Base-by-base conservation (phyloP, 1,140 invertebrate genomes). In the Dinothrombium tinctorium region DNA sequence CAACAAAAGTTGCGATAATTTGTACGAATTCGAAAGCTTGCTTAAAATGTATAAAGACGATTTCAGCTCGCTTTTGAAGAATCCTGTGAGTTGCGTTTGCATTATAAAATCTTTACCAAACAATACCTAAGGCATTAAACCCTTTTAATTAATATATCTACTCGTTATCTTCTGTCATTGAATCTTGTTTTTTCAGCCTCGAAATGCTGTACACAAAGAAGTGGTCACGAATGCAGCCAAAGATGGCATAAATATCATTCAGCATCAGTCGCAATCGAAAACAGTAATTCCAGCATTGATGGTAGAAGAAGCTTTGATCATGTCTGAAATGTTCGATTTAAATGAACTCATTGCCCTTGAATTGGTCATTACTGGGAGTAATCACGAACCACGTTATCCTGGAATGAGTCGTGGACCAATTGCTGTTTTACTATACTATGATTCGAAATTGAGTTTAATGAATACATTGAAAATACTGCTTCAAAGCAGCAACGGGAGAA, bases 311-410 rank as follows among this genome's bases (percentile, higher is more conserved):
- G 72, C 81, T 15, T 59, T 87, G 1, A 83, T 92, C 32, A 64
- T 94, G 46, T 84, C 83, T 48, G 84, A 95, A 55, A 82, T 95
- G 74, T 92, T 84, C 59, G 69, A 84, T 53, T 64, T 92, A 35
- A 87, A 90, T 61, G 86, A 94, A 57, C 74, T 80, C 45, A 71
- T 81, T 41, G 74, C 84, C 2, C 56, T 94, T 42, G 83, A 90
- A 61, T 59, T 94, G 7, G 58, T 94, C 0, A 77, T 78, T 51
- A 80, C 77, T n/a, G 67, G 67, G 67, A 50, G 50, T 43, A 33
- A 44, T 28, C 83, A 92, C 64, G 69, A 76, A 60, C 66, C 78
- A 9, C 69, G 80, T 50, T 76, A 87, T 63, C 82, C 84, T 7
- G 79, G 79, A 1, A 61, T 87, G 51, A 73, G 81, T 2, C 64